Evolutionary conservation across 2,888 invertebrate genomes (phyloP).

Genomic region (Chromoteleia sp.): DNA sequence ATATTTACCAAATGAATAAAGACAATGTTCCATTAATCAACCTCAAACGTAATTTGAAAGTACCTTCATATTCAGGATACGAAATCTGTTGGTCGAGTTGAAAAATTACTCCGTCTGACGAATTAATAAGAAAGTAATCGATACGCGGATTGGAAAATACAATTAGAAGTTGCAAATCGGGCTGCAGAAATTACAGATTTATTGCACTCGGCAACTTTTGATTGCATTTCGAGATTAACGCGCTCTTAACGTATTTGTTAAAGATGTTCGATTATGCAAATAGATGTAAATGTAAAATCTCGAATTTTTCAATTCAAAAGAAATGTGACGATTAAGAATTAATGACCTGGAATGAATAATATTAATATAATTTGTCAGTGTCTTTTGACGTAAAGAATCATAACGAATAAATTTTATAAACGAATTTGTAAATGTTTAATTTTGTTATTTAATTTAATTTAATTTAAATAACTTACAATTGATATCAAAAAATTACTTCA

Average conservation of each 20-base stretch:
- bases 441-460: no score
- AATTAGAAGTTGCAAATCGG: conserved; percentile 47
- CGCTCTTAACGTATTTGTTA: conserved; percentile 20
- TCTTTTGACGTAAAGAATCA: no score
- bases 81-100: conserved; percentile 8
- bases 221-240: conserved; percentile 21
- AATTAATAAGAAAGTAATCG: conserved; percentile 38
- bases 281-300: conserved; percentile 34
- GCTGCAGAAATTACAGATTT: conserved; percentile 30
- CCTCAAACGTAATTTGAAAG: conserved; percentile 22
- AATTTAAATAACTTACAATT: no score
- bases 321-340: no score
- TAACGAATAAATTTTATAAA: no score
- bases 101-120: conserved; percentile 28
- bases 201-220: conserved; percentile 1
- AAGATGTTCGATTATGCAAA: conserved; percentile 43
- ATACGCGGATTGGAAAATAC: conserved; percentile 24
- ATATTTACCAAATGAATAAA: conserved; percentile 28
- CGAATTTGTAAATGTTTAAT: no score
- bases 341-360: no score
- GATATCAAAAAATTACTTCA: no score
- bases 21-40: conserved; percentile 35
- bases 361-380: no score
- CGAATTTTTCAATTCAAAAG: no score
- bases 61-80: conserved; percentile 12